Evolutionary conservation across 2,797 vertebrate genomes (phyloP).

Genomic region (Mormyrus proboscirostris): DNA sequence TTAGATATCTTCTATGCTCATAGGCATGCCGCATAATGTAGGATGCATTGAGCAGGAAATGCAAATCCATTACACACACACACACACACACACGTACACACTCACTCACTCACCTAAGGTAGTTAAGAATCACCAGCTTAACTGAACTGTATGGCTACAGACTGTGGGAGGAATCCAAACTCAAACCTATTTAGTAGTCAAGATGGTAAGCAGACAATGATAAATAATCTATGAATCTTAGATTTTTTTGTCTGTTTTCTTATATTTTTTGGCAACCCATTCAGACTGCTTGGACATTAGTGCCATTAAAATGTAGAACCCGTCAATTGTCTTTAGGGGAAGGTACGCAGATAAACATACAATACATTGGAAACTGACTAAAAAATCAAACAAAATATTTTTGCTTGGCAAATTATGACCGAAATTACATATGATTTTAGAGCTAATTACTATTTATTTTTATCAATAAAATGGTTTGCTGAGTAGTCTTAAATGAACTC

Average conservation of each 20-base stretch:
- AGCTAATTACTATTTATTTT: background rate
- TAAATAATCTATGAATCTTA: background rate
- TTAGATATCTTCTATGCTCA: background rate
- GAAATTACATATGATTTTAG: background rate
- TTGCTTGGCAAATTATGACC: background rate
- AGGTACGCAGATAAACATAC: background rate
- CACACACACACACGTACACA: background rate
- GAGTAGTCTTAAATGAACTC: background rate
- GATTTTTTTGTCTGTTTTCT: background rate
- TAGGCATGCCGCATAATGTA: background rate
- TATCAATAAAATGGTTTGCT: background rate
- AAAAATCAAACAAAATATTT: background rate
- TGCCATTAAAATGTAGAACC: background rate
- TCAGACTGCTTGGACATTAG: background rate
- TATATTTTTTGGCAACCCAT: background rate
- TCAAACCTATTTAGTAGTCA: background rate
- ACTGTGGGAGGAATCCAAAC: background rate
- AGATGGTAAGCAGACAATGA: background rate
- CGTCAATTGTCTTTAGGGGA: background rate
- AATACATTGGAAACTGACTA: background rate
- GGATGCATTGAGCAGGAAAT: background rate
- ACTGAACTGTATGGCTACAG: background rate
- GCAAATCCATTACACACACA: background rate
- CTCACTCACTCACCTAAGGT: background rate
- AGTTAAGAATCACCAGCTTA: background rate